Evolutionary conservation across 2,888 invertebrate genomes (phyloP), one percentile per base, ranked within the genome.

Genomic region (Chrysina gloriosa): DNA sequence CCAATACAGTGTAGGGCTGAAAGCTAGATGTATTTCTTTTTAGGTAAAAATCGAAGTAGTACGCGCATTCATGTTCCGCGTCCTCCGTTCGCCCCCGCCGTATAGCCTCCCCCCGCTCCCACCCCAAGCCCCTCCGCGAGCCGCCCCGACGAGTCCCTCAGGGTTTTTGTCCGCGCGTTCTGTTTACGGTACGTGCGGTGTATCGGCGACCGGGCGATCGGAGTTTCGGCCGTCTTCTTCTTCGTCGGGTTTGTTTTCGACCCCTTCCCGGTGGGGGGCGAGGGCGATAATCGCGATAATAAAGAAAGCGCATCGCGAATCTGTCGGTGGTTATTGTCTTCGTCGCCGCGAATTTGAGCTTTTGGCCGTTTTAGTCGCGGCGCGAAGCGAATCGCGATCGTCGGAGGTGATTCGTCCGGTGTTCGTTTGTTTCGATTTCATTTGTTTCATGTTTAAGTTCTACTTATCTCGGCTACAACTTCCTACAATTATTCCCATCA

Each of bases 11-110:
- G 52, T 54, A 74, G 65, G 67, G 68, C 69, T 77, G 78, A 80
- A 81, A 81, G 79, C 78, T 79, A 81, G 79, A 74, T 74, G 81
- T 81, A 81, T 82, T 70, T 81, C 82, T 83, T 83, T 82, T 82
- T 83, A 81, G 78, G 78, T 79, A 79, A 82, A 83, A 83, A 83
- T 83, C 83, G 82, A 83, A 83, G 79, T 78, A 77, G 39, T 39
- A 58, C 58, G 58, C 42, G 42, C 58, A 58, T 42, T 58, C 58
- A 58, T 58, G 58, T 58, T 58, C 58, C 11, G 39, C 23, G 39
- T 16, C 34, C 11, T 23, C 39, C 58, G 58, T 34, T 56, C 39
- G 21, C 39, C 23, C 58, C 23, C 36, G 14, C 42, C 23, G 23
- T n/a, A n/a, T n/a, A 36, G 7, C 77, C 74, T 71, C 70, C 63